Evolutionary conservation across 2,888 invertebrate species (phyloP).

Genomic region (Lochmaea crataegi): DNA sequence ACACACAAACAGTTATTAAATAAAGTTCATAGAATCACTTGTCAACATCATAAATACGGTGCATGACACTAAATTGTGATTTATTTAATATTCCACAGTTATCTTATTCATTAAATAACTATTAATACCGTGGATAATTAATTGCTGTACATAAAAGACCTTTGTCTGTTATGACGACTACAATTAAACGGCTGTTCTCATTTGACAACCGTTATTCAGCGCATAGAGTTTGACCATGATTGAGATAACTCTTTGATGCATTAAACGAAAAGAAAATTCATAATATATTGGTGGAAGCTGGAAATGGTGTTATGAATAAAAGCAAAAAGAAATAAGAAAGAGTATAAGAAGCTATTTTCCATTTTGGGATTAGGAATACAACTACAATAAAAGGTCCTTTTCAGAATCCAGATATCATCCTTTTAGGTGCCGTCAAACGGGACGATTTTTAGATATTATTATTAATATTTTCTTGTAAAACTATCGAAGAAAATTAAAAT

Average conservation of each 20-base stretch:
- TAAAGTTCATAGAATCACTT: neutral
- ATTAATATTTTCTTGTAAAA: no score
- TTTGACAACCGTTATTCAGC: constrained; percentile 18
- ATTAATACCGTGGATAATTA: neutral
- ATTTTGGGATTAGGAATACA: no score
- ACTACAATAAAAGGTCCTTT: no score
- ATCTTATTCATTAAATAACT: neutral
- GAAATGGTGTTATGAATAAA: no score
- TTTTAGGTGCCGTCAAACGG: no score
- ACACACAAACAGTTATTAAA: neutral
- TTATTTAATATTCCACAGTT: neutral
- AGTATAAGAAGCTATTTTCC: no score
- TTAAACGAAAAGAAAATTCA: neutral
- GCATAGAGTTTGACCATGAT: constrained; percentile 13
- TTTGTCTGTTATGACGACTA: neutral
- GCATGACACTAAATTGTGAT: neutral
- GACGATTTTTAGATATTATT: no score
- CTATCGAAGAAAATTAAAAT: no score
- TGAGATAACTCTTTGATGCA: neutral
- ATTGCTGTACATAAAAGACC: neutral
- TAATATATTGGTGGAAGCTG: no score
- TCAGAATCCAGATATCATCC: no score
- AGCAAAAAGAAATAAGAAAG: no score
- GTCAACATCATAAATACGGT: neutral
- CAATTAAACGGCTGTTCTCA: constrained; percentile 6